Conservation (phyloP, 2,113 vertebrate genomes). For the Crypturellus undulatus region DNA sequence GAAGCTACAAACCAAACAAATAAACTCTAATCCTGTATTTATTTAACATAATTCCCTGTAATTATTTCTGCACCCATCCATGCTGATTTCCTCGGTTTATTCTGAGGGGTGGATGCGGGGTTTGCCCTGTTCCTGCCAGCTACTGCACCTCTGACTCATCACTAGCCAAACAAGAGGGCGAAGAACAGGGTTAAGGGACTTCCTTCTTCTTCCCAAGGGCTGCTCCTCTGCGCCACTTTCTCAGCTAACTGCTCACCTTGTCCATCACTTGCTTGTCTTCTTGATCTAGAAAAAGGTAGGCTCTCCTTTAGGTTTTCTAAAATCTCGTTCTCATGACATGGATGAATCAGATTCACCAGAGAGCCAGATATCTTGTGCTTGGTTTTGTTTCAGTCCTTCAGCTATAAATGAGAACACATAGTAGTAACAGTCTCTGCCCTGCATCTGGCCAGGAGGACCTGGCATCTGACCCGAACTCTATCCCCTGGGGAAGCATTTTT, state of each 20-base stretch:
- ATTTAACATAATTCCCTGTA: not conserved
- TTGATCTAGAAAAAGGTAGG: not conserved
- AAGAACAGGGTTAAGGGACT: not conserved
- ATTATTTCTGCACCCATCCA: not conserved
- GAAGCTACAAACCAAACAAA: not conserved
- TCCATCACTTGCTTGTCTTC: not conserved
- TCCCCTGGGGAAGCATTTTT: not conserved
- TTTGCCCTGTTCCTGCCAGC: not conserved
- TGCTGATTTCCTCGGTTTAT: not conserved
- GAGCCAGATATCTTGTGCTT: not conserved
- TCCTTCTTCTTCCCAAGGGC: not conserved
- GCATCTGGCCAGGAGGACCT: not conserved
- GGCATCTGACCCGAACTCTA: not conserved
- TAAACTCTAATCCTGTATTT: not conserved
- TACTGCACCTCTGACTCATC: rapidly evolving
- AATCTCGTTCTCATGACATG: not conserved
- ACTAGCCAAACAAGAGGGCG: rapidly evolving
- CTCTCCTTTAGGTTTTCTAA: not conserved
- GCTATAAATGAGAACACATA: not conserved
- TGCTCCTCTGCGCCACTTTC: not conserved
- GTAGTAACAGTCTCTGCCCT: not conserved
- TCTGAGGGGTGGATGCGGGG: rapidly evolving
- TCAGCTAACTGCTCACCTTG: not conserved
- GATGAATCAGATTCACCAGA: not conserved
- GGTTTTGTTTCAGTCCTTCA: not conserved